Percentiles rank a stretch among this genome's conserved stretches.
phyloP scores from a whole-genome alignment of 2,888 invertebrate genomes.

The Gortyna flavago region DNA sequence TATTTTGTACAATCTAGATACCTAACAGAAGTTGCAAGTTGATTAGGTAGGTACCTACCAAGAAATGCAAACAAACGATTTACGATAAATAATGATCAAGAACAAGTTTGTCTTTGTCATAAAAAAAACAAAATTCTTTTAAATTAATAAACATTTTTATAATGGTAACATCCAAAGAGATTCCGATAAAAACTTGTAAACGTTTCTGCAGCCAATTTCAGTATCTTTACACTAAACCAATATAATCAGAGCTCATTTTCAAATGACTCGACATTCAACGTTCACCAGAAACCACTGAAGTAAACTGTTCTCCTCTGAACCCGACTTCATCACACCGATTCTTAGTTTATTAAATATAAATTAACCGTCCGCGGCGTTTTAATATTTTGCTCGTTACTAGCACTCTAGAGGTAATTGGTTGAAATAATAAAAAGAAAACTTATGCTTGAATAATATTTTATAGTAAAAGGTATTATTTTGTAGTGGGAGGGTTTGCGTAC shows the following conservation, averaged over 20 bases:
- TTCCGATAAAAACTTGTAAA: slow-evolving; percentile 9
- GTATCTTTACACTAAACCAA: slow-evolving; percentile 3
- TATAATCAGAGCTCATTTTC: slow-evolving; percentile 2
- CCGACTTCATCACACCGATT: slow-evolving; percentile 42
- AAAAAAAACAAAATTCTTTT: background rate
- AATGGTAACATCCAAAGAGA: background rate
- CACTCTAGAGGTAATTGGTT: slow-evolving; percentile 29
- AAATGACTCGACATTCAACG: slow-evolving; percentile 2
- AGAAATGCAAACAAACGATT: too few species aligned
- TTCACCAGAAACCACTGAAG: slow-evolving; percentile 1
- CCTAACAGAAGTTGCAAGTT: background rate
- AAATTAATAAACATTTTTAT: background rate
- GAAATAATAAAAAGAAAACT: slow-evolving; percentile 22
- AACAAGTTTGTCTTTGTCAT: background rate
- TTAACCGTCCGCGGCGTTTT: slow-evolving; percentile 41
- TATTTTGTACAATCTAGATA: background rate
- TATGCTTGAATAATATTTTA: background rate
- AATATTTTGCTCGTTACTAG: slow-evolving; percentile 46
- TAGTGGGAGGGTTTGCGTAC: background rate
- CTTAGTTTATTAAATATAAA: slow-evolving; percentile 55
- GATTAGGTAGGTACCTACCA: background rate
- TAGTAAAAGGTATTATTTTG: background rate
- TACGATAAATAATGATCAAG: background rate
- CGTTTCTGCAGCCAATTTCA: background rate
- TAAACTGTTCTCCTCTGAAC: slow-evolving; percentile 29